phyloP scores from a whole-genome alignment of 2,888 invertebrate genomes.

The Lingula anatina region DNA sequence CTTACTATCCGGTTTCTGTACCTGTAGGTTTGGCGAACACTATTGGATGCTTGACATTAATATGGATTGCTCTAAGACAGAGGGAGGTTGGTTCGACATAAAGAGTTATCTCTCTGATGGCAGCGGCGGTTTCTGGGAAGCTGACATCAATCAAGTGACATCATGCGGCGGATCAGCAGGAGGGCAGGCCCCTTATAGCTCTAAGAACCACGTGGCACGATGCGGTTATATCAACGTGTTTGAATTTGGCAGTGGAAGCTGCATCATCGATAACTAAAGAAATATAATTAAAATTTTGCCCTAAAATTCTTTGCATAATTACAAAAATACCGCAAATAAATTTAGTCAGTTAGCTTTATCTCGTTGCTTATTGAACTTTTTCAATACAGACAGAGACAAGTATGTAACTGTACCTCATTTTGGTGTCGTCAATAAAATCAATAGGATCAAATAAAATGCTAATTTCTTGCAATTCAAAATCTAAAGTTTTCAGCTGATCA shows the following conservation, averaged over 20 bases:
- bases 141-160: conserved; percentile 24
- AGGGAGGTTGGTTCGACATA: conserved; percentile 49
- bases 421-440: no score
- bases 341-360: no score
- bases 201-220: conserved; percentile 42
- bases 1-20: neutral
- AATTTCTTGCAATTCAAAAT: no score
- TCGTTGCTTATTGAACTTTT: no score
- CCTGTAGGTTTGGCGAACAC: conserved; percentile 32
- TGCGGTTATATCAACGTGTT: conserved; percentile 48
- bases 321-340: no score
- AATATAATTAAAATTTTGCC: no score
- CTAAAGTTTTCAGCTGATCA: no score
- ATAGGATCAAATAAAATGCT: no score
- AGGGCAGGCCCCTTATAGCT: conserved; percentile 15
- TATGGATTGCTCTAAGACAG: conserved; percentile 43
- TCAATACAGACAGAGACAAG: no score
- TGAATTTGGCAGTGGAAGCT: conserved; percentile 9
- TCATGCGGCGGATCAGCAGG: conserved; percentile 29
- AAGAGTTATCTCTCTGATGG: conserved; percentile 17
- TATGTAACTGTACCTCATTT: no score
- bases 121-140: conserved; percentile 22
- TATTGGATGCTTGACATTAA: conserved; percentile 49
- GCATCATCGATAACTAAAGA: neutral
- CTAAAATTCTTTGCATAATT: no score